Conservation (phyloP, 2,797 vertebrate genomes). For the Sebastes umbrosus region DNA sequence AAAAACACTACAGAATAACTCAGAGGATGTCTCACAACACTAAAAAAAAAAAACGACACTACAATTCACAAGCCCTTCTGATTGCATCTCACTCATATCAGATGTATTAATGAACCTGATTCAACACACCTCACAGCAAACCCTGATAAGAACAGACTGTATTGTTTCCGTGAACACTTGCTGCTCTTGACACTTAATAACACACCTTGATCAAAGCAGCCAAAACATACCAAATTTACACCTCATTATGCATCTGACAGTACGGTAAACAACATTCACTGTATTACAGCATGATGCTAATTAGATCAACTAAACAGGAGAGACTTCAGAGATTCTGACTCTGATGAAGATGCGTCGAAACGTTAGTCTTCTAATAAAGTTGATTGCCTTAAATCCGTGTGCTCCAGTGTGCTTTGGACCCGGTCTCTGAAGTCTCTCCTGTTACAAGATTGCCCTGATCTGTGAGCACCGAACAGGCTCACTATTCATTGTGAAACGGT, state of each 20-base stretch:
- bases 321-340: no score
- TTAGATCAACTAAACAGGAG: slow-evolving; percentile 43
- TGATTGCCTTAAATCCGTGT: no score
- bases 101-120: neutral
- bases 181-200: neutral
- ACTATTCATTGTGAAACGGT: no score
- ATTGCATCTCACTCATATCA: neutral
- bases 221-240: neutral
- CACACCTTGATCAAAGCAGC: slow-evolving; percentile 20
- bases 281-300: slow-evolving; percentile 7
- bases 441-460: no score
- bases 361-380: no score
- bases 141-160: neutral
- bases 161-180: slow-evolving; percentile 6
- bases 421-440: no score
- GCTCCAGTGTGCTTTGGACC: no score
- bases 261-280: slow-evolving; percentile 5
- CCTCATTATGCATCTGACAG: slow-evolving; percentile 4
- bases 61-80: neutral
- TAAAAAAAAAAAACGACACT: neutral
- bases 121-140: slow-evolving; percentile 6
- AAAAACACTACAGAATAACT: neutral
- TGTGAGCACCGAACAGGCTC: no score
- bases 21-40: neutral
- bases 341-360: no score